Evolutionary conservation across 2,888 invertebrate species (phyloP), one percentile per base, ranked within the genome.

Genomic region (Encarsia formosa): DNA sequence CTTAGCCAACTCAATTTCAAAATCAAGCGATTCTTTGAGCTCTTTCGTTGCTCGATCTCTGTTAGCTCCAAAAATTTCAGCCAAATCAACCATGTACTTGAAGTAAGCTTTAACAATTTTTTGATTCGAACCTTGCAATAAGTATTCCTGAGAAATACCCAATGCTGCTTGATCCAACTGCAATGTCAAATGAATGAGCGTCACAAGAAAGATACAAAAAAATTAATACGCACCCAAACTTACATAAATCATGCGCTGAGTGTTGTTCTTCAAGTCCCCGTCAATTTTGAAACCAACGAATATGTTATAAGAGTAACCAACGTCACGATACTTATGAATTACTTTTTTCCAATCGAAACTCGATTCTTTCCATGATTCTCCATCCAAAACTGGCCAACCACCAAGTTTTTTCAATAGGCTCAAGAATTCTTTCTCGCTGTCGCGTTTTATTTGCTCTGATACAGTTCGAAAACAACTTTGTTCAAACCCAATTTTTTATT

Each of bases 381-480:
- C 91, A 57, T 86, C 86, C 34, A 94, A 76, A 13, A 90, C 86
- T 0, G 96, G 96, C 94, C 95, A 96, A 5, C 93, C 93, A 1
- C 95, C 95, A 20, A n/a, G n/a, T n/a, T n/a, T n/a, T n/a, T n/a
- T n/a, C n/a, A n/a, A n/a, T n/a, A n/a, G n/a, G n/a, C n/a, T n/a
- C n/a, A n/a, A n/a, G n/a, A n/a, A n/a, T n/a, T n/a, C n/a, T n/a
- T n/a, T n/a, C n/a, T n/a, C n/a, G n/a, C n/a, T n/a, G n/a, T n/a
- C n/a, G n/a, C n/a, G n/a, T n/a, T n/a, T n/a, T n/a, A n/a, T n/a
- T n/a, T n/a, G n/a, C n/a, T n/a, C n/a, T n/a, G n/a, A n/a, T n/a
- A n/a, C n/a, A n/a, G n/a, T n/a, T n/a, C n/a, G n/a, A n/a, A n/a
- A n/a, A n/a, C n/a, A n/a, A n/a, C n/a, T n/a, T n/a, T n/a, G n/a